Conservation (phyloP, 2,888 invertebrate genomes). For the Caenorhabditis sulstoni region DNA sequence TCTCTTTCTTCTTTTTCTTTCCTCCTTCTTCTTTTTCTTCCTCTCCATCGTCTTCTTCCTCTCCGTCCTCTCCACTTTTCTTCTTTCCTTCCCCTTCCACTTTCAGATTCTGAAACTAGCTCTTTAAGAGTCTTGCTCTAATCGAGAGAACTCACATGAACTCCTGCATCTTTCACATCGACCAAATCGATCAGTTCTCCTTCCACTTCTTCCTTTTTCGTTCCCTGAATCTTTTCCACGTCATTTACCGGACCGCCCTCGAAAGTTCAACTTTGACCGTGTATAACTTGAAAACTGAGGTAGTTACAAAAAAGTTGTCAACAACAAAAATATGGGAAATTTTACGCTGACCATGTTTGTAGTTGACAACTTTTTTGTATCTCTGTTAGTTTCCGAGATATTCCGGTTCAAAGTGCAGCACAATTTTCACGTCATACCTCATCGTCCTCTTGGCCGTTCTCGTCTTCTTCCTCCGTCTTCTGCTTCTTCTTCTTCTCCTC, state of each 20-base stretch:
- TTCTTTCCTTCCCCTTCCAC: conserved; percentile 11
- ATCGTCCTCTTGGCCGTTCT: background rate
- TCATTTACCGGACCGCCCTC: too few relatives aligned
- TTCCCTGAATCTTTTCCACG: too few relatives aligned
- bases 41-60: conserved; percentile 9
- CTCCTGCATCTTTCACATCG: conserved; percentile 33
- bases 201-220: conserved; percentile 10
- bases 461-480: background rate
- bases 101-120: background rate
- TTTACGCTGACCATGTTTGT: too few relatives aligned
- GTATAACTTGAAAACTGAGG: too few relatives aligned
- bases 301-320: too few relatives aligned
- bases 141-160: conserved; percentile 25
- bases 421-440: too few relatives aligned
- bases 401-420: too few relatives aligned
- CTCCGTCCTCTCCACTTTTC: conserved; percentile 3
- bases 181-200: conserved; percentile 29
- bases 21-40: conserved; percentile 6
- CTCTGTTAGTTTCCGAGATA: too few relatives aligned
- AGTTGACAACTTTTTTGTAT: too few relatives aligned
- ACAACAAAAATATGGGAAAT: too few relatives aligned
- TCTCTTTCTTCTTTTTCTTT: conserved; percentile 2
- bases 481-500: conserved; percentile 7
- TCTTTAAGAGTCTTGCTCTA: too few relatives aligned
- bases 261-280: too few relatives aligned